phyloP scores from a whole-genome alignment of 2,113 vertebrate species.

The Corvus moneduloides region DNA sequence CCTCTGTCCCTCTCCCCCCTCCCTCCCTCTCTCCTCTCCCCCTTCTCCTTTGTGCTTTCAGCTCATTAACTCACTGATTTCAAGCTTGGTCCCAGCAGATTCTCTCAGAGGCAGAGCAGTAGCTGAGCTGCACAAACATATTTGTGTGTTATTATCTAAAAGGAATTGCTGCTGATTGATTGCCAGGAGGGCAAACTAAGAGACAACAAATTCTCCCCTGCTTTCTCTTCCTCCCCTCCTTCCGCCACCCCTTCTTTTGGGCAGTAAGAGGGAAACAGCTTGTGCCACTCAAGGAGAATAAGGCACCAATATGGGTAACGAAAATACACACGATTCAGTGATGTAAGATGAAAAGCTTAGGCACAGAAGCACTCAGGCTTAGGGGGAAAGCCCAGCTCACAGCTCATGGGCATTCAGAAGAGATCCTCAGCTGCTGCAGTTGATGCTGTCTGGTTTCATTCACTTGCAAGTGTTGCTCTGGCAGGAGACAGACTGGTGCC shows the following conservation, averaged over 20 bases:
- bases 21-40: background rate
- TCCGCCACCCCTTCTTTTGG: background rate
- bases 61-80: slow-evolving; percentile 55
- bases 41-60: background rate
- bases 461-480: background rate
- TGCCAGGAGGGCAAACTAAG: slow-evolving; percentile 40
- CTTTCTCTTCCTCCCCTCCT: background rate
- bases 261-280: background rate
- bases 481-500: background rate
- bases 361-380: background rate
- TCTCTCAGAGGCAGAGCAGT: slow-evolving; percentile 25
- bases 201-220: background rate
- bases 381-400: background rate
- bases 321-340: background rate
- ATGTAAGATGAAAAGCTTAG: background rate
- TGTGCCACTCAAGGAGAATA: background rate
- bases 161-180: slow-evolving; percentile 7
- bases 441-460: background rate
- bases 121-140: slow-evolving; percentile 1
- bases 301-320: background rate
- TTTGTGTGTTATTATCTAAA: slow-evolving; percentile 23
- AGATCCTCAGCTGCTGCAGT: background rate
- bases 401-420: background rate
- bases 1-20: background rate
- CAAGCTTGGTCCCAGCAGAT: slow-evolving; percentile 32